These are phyloP conservation scores for Acyrthosiphon pisum DNA, from an alignment of 1,140 invertebrate species.

Conservation along the genomic window DNA sequence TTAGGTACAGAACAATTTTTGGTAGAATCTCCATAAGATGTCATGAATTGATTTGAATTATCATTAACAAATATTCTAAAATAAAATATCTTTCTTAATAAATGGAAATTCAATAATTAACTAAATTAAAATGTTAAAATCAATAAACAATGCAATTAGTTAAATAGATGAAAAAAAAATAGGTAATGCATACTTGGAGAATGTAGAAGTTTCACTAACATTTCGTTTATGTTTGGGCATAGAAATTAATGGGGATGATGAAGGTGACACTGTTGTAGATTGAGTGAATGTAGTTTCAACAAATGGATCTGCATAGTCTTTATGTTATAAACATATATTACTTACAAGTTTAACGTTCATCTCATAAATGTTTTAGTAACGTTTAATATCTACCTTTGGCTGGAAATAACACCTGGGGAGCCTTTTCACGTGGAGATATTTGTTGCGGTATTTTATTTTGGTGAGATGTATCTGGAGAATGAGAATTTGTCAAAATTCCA, in stretches of 20 bases:
- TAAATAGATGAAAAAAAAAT: slow-evolving; percentile 12
- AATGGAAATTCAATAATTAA: neutral
- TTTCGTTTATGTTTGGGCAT: slow-evolving; percentile 73
- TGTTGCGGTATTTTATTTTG: slow-evolving; percentile 51
- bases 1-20: slow-evolving; percentile 39
- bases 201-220: slow-evolving; percentile 85
- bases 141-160: neutral
- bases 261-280: slow-evolving; percentile 60
- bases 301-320: slow-evolving; percentile 71
- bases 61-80: slow-evolving; percentile 76
- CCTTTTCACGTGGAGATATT: slow-evolving; percentile 35
- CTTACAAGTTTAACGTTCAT: neutral
- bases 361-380: neutral
- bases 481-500: slow-evolving; percentile 40
- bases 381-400: neutral
- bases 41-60: slow-evolving; percentile 74
- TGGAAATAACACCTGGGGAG: neutral
- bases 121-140: neutral
- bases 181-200: slow-evolving; percentile 75
- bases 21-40: slow-evolving; percentile 69
- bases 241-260: slow-evolving; percentile 60
- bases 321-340: slow-evolving; percentile 44
- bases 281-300: slow-evolving; percentile 63
- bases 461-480: slow-evolving; percentile 46
- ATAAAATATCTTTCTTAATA: slow-evolving; percentile 60